Evolutionary conservation across 2,113 vertebrate species (phyloP).

Genomic region (Mormyrus lacerda): DNA sequence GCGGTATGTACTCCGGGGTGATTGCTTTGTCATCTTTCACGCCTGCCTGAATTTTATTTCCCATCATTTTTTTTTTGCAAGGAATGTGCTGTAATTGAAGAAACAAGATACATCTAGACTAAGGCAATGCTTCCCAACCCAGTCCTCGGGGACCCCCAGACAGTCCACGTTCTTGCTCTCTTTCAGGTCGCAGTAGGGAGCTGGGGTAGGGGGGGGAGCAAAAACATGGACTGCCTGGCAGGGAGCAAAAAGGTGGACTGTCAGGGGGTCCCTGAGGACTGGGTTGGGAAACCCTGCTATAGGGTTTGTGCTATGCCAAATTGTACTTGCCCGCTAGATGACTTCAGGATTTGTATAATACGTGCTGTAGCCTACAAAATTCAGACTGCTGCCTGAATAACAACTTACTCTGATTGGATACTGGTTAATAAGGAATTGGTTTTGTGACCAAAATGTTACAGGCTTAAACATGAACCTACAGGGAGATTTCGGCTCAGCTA

Average conservation of each 20-base stretch:
- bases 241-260: too few species aligned
- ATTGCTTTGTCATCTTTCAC: conserved; percentile 3
- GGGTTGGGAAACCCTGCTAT: neutral
- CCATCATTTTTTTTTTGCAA: neutral
- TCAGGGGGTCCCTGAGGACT: neutral
- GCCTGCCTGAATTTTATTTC: neutral
- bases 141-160: neutral
- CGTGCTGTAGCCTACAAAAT: neutral
- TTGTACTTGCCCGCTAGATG: neutral
- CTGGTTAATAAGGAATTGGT: neutral
- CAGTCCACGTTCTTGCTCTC: neutral
- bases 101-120: neutral
- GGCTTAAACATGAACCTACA: neutral
- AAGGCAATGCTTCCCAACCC: neutral
- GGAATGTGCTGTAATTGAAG: neutral
- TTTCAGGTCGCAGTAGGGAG: neutral
- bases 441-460: neutral
- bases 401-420: neutral
- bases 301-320: neutral
- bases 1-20: conserved; percentile 40
- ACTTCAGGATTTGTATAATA: neutral
- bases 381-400: neutral
- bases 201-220: neutral
- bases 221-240: too few species aligned
- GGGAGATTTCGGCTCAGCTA: neutral